These are phyloP conservation scores for Trachurus trachurus DNA, from an alignment of 2,797 vertebrate species.

Conservation along the genomic window DNA sequence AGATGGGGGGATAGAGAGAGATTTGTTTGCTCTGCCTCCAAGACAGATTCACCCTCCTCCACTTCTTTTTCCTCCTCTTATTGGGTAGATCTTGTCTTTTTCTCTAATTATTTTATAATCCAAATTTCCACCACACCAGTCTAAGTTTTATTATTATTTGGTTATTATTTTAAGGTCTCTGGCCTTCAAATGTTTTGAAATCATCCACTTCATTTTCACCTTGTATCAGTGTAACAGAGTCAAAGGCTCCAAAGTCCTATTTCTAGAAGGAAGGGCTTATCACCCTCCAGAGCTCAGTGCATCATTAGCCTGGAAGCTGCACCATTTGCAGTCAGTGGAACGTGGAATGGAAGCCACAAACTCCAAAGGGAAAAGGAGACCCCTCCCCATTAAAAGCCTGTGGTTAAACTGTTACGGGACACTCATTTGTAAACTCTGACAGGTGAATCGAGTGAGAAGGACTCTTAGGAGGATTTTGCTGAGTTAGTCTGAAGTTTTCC, in stretches of 20 bases:
- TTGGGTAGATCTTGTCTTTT: constrained; percentile 22
- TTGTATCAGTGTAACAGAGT: constrained; percentile 12
- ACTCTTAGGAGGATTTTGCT: constrained; percentile 59
- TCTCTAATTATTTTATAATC: constrained; percentile 21
- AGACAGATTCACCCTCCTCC: constrained; percentile 45
- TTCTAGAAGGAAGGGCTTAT: constrained; percentile 33
- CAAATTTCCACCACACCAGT: constrained; percentile 22
- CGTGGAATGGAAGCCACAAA: constrained; percentile 55
- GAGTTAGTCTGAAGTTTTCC: constrained; percentile 55
- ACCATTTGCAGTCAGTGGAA: constrained; percentile 57
- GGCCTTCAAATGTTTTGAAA: constrained; percentile 13
- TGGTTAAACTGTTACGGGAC: constrained; percentile 51
- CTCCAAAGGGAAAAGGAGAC: constrained; percentile 51
- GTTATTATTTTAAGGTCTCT: not conserved
- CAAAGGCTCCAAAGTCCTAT: constrained; percentile 9
- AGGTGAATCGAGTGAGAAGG: constrained; percentile 55
- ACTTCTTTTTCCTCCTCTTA: constrained; percentile 23
- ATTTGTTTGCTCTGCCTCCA: constrained; percentile 71
- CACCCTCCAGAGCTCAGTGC: constrained; percentile 40
- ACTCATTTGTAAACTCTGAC: constrained; percentile 72
- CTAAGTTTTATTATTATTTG: not conserved
- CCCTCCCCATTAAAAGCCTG: constrained; percentile 56
- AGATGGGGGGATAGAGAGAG: constrained; percentile 67
- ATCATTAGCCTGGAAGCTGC: constrained; percentile 44
- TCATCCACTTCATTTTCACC: constrained; percentile 16